Percentiles rank a stretch among this genome's conserved stretches.
phyloP scores from a whole-genome alignment of 2,113 vertebrate genomes.

The Lophotis ruficrista region DNA sequence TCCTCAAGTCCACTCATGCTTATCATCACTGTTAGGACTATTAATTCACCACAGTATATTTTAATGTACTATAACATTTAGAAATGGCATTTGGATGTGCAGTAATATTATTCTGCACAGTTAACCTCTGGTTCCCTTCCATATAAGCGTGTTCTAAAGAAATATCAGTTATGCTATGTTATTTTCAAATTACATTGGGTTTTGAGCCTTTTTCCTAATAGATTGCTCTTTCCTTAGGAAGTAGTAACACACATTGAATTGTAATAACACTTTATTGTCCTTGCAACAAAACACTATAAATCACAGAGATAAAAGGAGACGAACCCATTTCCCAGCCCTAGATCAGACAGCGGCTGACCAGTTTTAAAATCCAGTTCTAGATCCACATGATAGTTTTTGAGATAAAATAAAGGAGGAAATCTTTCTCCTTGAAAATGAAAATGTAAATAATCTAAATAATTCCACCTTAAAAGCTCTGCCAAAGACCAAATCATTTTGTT shows the following conservation, averaged over 20 bases:
- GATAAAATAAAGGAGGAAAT: background rate
- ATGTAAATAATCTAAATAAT: background rate
- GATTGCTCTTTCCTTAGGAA: slow-evolving; percentile 37
- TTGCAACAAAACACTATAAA: background rate
- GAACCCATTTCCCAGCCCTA: background rate
- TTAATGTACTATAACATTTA: slow-evolving; percentile 59
- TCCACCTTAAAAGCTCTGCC: background rate
- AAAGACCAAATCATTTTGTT: background rate
- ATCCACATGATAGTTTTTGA: background rate
- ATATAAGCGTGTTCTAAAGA: slow-evolving; percentile 17
- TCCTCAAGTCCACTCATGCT: slow-evolving; percentile 8
- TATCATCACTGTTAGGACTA: slow-evolving; percentile 29
- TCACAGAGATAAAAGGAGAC: slow-evolving; percentile 20
- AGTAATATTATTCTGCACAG: slow-evolving; percentile 59
- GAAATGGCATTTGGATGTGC: slow-evolving; percentile 35
- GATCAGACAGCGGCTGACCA: background rate
- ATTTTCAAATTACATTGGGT: slow-evolving; percentile 38
- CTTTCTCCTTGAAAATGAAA: background rate
- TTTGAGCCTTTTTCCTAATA: slow-evolving; percentile 21
- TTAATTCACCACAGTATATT: slow-evolving; percentile 44
- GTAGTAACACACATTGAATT: background rate
- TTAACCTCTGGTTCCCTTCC: slow-evolving; percentile 52
- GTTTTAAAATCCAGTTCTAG: background rate
- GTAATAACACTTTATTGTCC: background rate
- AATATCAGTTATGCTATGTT: slow-evolving; percentile 13